Evolutionary conservation across 2,797 vertebrate genomes (phyloP).

Genomic region (Peromyscus aztecus): DNA sequence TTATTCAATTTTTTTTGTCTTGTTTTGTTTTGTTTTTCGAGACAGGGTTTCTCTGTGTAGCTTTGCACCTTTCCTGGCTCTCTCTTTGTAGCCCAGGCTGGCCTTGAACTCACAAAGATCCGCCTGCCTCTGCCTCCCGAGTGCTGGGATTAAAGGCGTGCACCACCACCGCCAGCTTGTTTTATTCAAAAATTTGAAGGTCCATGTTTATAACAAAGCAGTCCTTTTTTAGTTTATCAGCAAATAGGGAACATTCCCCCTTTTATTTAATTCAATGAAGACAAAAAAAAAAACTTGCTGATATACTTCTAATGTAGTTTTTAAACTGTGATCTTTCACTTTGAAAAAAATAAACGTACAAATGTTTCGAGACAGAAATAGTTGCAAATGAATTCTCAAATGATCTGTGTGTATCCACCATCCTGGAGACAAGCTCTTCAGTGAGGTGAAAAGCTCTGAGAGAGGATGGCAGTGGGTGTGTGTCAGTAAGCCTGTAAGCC

Average conservation of each 20-base stretch:
- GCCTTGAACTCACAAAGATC: too few relatives aligned
- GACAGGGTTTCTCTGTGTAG: too few relatives aligned
- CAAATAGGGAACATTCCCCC: neutral
- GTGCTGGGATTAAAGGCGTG: too few relatives aligned
- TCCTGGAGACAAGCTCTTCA: neutral
- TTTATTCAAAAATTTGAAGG: constrained; percentile 75
- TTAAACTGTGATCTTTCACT: neutral
- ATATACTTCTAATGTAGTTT: constrained; percentile 63
- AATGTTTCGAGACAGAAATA: constrained; percentile 13
- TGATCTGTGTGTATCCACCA: neutral
- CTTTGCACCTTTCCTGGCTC: too few relatives aligned
- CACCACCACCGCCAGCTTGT: neutral
- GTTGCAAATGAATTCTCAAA: constrained; percentile 5
- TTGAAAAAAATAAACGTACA: neutral
- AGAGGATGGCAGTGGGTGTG: neutral
- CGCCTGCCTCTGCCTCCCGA: too few relatives aligned
- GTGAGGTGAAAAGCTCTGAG: neutral
- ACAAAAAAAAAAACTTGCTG: constrained; percentile 32
- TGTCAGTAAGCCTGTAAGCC: neutral
- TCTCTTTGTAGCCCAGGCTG: too few relatives aligned
- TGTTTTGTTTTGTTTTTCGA: too few relatives aligned
- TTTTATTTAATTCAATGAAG: constrained; percentile 27
- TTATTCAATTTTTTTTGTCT: constrained; percentile 22
- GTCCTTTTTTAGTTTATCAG: neutral
- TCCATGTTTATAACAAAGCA: constrained; percentile 48